phyloP scores from a whole-genome alignment of 2,797 vertebrate genomes.

The Lagocephalus sceleratus region DNA sequence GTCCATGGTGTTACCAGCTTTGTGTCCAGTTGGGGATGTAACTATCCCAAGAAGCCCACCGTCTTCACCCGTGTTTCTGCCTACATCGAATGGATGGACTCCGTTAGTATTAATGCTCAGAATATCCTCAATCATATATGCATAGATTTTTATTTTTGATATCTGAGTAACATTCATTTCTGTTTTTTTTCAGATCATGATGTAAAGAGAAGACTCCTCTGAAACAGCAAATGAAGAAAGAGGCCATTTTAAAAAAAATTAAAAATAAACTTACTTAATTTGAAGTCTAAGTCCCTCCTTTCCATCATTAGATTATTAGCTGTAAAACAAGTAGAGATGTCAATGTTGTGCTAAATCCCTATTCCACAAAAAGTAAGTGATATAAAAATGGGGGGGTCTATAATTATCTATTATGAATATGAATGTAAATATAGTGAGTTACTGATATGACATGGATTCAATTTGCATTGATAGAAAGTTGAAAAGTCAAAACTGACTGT shows the following conservation, averaged over 20 bases:
- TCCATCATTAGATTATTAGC: no score
- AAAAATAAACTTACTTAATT: conserved; percentile 27
- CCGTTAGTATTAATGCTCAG: conserved; percentile 39
- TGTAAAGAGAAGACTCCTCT: conserved; percentile 12
- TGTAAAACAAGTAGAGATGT: no score
- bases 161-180: not conserved
- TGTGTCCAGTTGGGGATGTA: conserved; percentile 76
- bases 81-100: conserved; percentile 80
- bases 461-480: no score
- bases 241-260: conserved; percentile 17
- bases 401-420: no score
- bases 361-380: no score
- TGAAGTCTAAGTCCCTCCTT: no score
- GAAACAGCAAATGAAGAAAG: conserved; percentile 3
- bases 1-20: conserved; percentile 85
- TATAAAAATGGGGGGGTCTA: no score
- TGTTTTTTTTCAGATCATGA: conserved; percentile 53
- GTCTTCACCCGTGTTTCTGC: conserved; percentile 87
- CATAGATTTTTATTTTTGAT: not conserved
- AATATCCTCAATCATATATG: not conserved
- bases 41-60: conserved; percentile 77
- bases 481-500: no score
- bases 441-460: no score
- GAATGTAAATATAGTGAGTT: no score
- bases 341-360: no score